phyloP scores from a whole-genome alignment of 64 coral and sea anemone species.

The Hydrozoanthus tunicans region DNA sequence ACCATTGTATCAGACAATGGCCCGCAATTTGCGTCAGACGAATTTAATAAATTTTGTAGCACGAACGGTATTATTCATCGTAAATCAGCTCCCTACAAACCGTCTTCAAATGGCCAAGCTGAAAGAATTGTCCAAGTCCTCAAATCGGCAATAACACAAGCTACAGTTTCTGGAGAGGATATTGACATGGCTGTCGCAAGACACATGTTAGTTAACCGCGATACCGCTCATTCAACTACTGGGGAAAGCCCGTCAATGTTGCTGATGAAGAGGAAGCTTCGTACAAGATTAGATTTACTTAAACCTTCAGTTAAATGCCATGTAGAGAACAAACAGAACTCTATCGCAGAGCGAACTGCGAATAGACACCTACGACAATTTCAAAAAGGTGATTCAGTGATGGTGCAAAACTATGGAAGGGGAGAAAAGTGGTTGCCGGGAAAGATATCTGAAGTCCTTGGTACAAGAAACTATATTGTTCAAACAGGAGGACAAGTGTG shows the following conservation, averaged over 20 bases:
- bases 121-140: slow-evolving; percentile 64
- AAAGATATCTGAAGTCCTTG: slow-evolving; percentile 47
- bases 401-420: slow-evolving; percentile 47
- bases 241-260: slow-evolving; percentile 36
- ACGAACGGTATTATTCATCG: slow-evolving; percentile 43
- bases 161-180: slow-evolving; percentile 49
- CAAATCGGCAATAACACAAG: slow-evolving; percentile 36
- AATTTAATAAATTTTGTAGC: slow-evolving; percentile 60
- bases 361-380: slow-evolving; percentile 43
- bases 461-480: slow-evolving; percentile 40
- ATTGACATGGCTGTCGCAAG: slow-evolving; percentile 29
- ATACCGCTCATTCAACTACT: slow-evolving; percentile 53
- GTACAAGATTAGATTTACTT: slow-evolving; percentile 28
- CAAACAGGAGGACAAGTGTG: not conserved
- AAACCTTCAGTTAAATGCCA: slow-evolving; percentile 49
- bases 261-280: slow-evolving; percentile 39
- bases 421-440: slow-evolving; percentile 60
- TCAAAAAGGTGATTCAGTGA: slow-evolving; percentile 30
- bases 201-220: slow-evolving; percentile 54
- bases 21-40: slow-evolving; percentile 41
- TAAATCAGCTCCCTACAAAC: slow-evolving; percentile 40
- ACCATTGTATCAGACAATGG: slow-evolving; percentile 44
- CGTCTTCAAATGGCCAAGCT: slow-evolving; percentile 54
- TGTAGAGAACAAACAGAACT: slow-evolving; percentile 52
- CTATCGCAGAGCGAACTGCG: slow-evolving; percentile 44